Evolutionary conservation across 1,140 invertebrate species (phyloP).

Genomic region (Eumaeus atala): DNA sequence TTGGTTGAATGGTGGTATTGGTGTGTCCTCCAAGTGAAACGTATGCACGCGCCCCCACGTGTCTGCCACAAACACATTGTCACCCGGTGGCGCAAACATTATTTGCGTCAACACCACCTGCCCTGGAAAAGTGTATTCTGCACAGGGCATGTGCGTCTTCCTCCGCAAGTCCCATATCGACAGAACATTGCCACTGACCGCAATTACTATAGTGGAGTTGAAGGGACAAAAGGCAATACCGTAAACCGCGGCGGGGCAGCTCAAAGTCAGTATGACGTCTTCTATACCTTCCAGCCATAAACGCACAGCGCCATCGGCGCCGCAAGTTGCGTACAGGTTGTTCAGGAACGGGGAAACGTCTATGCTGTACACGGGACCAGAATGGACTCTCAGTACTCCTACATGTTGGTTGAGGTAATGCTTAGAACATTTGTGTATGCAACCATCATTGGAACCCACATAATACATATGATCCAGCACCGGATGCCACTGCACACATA

Average conservation of each 20-base stretch:
- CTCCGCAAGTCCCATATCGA: conserved; percentile 83
- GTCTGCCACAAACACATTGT: conserved; percentile 80
- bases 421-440: conserved; percentile 83
- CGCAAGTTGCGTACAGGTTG: conserved; percentile 85
- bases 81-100: conserved; percentile 78
- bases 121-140: conserved; percentile 70
- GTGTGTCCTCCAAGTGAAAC: conserved; percentile 80
- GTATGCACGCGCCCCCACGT: conserved; percentile 78
- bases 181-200: conserved; percentile 80
- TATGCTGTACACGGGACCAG: conserved; percentile 85
- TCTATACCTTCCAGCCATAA: conserved; percentile 83
- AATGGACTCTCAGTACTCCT: conserved; percentile 83
- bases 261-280: conserved; percentile 78
- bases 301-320: conserved; percentile 86
- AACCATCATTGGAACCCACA: conserved; percentile 89
- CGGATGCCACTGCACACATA: conserved; percentile 80
- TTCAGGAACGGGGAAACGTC: conserved; percentile 86
- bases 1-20: conserved; percentile 80
- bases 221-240: conserved; percentile 86
- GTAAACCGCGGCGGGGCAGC: conserved; percentile 76
- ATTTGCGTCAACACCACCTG: conserved; percentile 65
- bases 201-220: conserved; percentile 87
- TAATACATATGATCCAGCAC: conserved; percentile 80
- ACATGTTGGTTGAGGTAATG: conserved; percentile 80
- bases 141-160: conserved; percentile 78